Conservation (phyloP, 23 tunicate species). For the Corella eumyota region DNA sequence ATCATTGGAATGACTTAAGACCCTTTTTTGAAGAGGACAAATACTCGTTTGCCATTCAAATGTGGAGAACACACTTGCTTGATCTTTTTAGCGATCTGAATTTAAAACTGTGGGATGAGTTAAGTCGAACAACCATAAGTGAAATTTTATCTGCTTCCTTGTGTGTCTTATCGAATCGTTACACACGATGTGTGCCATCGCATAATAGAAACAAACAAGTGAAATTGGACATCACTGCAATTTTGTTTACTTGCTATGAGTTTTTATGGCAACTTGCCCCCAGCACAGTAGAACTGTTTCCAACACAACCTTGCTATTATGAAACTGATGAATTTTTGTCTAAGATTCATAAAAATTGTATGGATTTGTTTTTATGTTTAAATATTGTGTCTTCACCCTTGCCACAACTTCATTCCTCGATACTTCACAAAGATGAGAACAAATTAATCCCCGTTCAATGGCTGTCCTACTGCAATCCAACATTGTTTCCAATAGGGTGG, state of each 20-base stretch:
- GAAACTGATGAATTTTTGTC: conserved; percentile 1
- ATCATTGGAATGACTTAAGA: conserved; percentile 56
- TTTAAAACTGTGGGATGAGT: neutral
- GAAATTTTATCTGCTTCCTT: conserved; percentile 36
- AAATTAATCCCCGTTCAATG: neutral
- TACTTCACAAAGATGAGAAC: neutral
- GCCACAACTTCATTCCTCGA: neutral
- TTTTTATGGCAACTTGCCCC: conserved; percentile 13
- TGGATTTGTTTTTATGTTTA: conserved; percentile 27
- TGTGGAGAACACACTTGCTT: conserved; percentile 33
- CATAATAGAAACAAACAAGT: conserved; percentile 44
- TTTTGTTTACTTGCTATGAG: conserved; percentile 7
- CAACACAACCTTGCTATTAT: neutral
- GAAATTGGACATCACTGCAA: conserved; percentile 21
- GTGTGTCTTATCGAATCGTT: conserved; percentile 25
- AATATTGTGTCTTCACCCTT: conserved; percentile 10
- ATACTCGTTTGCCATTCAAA: conserved; percentile 41
- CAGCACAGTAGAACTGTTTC: neutral
- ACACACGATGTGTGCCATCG: conserved; percentile 36
- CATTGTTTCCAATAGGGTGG: conserved; percentile 27
- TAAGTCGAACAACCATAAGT: conserved; percentile 6
- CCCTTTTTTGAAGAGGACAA: conserved; percentile 55
- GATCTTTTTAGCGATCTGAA: conserved; percentile 5
- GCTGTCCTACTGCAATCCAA: conserved; percentile 8
- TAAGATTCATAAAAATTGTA: conserved; percentile 24